Percentiles rank a stretch among this genome's conserved stretches.
Evolutionary conservation across 1,140 invertebrate species (phyloP).

Genomic region (Zelostemma sp.): DNA sequence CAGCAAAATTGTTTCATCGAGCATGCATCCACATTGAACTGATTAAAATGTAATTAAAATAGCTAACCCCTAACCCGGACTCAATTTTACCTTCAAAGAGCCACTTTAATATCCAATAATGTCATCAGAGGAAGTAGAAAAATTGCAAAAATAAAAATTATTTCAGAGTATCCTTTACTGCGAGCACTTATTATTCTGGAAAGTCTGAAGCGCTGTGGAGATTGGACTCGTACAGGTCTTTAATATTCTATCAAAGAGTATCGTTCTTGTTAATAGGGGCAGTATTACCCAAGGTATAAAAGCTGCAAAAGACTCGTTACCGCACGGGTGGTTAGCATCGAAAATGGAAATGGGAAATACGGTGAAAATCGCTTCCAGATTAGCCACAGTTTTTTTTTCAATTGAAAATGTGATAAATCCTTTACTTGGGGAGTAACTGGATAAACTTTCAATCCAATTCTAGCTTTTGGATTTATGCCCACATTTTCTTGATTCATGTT

Average conservation of each 20-base stretch:
- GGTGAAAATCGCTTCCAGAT: conserved; percentile 15
- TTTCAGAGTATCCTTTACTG: conserved; percentile 22
- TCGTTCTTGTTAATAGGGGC: conserved; percentile 32
- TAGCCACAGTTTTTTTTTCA: neutral
- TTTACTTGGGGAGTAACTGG: too few species aligned
- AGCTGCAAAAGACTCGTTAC: conserved; percentile 22
- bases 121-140: conserved; percentile 24
- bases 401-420: neutral
- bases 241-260: conserved; percentile 39
- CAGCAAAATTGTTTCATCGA: neutral
- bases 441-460: too few species aligned
- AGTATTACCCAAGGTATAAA: conserved; percentile 23
- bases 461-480: too few species aligned
- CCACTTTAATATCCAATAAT: conserved; percentile 12
- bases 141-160: conserved; percentile 20
- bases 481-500: too few species aligned
- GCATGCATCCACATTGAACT: neutral
- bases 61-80: neutral
- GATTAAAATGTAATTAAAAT: conserved; percentile 3
- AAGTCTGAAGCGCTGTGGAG: conserved; percentile 14
- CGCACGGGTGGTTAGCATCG: conserved; percentile 17
- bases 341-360: conserved; percentile 18
- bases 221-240: conserved; percentile 33
- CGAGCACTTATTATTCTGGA: conserved; percentile 24
- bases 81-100: conserved; percentile 11